Base-by-base conservation (phyloP, 2,113 vertebrate species). In the Oncorhynchus masou region DNA sequence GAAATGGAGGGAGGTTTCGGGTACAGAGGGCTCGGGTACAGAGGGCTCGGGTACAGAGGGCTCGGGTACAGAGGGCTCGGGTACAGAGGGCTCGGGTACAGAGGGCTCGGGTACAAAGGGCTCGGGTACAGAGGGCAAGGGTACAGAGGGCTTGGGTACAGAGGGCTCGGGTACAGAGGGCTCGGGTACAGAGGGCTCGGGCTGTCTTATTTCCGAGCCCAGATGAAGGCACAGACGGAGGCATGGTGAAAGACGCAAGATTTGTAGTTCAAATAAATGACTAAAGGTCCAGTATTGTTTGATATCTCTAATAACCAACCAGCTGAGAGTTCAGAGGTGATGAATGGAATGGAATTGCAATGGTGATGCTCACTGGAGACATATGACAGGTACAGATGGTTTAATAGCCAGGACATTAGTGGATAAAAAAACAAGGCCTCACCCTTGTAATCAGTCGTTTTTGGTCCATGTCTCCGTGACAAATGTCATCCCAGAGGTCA, bases 211-310 rank as follows among this genome's bases (percentile, higher is more conserved):
- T 68, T 62, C 51, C 4, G 13, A 68, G 20, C 62, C 48, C 22
- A 79, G 54, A 24, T 59, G 20, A 70, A 75, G 51, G 51, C 51
- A 54, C 51, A 54, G 15, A 65, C 62, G 60, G 49, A 54, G 48
- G 62, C n/a, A 73, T 59, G 71, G 81, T 45, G 80, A 84, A 77
- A 5, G 51, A 54, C 7, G 19, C 2, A 16, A 59, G 79, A 88
- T 74, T 73, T 29, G 75, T n/a, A 11, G 68, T 51, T 51, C 73
- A 72, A 77, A 85, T 83, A 69, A 81, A 81, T 3, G 25, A 72
- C 0, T 6, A 51, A 60, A 31, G 25, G n/a, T 68, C 51, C 51
- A 54, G 8, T n/a, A 2, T 67, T 2, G 68, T 66, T 12, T 75
- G 39, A 75, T 11, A 22, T 62, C 59, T 22, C 8, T 62, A 11